Evolutionary conservation across 2,888 invertebrate genomes (phyloP), one percentile per base, ranked within the genome.

Genomic region (Alloplasta piceator): DNA sequence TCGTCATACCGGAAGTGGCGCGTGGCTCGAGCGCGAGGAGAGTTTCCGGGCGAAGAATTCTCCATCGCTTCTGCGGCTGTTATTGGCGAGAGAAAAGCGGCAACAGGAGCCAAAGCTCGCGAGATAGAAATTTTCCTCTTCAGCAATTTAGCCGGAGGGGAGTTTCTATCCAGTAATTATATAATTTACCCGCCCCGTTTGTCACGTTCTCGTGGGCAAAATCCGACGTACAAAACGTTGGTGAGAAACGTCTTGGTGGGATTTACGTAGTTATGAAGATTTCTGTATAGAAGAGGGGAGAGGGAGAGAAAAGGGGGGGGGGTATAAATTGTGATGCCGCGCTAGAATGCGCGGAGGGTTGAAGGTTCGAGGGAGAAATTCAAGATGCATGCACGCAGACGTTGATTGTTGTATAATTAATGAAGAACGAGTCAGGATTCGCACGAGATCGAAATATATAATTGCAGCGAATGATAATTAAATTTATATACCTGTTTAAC

Each of bases 101-200:
- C 50, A 50, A 50, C 50, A 50, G 50, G 50, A 50, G 50, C n/a
- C 12, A 50, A 6, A 50, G 12, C n/a, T 39, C 46, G 14, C 50
- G 61, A 12, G n/a, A 26, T 26, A 26, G 26, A 26, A 26, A 26
- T 26, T 26, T 26, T 26, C 26, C 26, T 26, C 26, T 1, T 26
- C 26, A 26, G 26, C 26, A 26, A 26, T 26, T 26, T 26, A 26
- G 1, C 26, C 26, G 26, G 26, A 3, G 26, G 26, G 26, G 26
- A 55, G 55, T 9, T 55, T 55, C 58, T 67, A 46, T n/a, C 46
- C 58, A 66, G 72, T 84, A 86, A 86, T 86, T 85, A 82, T 56
- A 78, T 80, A 82, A 86, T 86, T 84, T 71, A 78, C 74, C 66
- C 68, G 66, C 52, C 52, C 48, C 63, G 70, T 71, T 71, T 39